Evolutionary conservation across 2,113 vertebrate species (phyloP), one percentile per base, ranked within the genome.

Genomic region (Crypturellus undulatus): DNA sequence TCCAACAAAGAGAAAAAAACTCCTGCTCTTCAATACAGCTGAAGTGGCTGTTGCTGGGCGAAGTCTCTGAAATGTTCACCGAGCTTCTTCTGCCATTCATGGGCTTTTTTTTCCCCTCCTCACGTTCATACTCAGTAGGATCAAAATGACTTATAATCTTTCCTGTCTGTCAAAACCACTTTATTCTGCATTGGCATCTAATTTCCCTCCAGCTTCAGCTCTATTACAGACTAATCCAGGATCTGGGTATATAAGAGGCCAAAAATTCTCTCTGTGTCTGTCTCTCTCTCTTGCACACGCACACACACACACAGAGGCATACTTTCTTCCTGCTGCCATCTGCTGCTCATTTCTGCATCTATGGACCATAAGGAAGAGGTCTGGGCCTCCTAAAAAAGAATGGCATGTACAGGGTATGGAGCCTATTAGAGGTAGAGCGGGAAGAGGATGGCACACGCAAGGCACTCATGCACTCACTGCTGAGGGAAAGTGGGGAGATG

Each of bases 131-230:
- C 91, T 96, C 75, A 73, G 65, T 68, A 93, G 89, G 85, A 94
- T 89, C 88, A 89, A 94, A 97, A 93, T 92, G 18, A 86, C 79
- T 94, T 92, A 45, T 96, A 97, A 97, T 96, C 94, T 95, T 95
- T 89, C 80, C 85, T 97, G 92, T 87, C 91, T 96, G 92, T 97
- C 95, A 96, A 93, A 97, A 95, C 76, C 84, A 90, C 77, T 97
- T 96, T 87, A 87, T 95, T 96, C 90, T 95, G 86, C 91, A 88
- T 68, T 90, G 94, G 70, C 84, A 93, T 94, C 95, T 94, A 88
- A 95, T 96, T 97, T 97, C 88, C 87, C 92, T 95, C 90, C 84
- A 95, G 94, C 91, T 91, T 89, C 90, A 93, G 90, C 76, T 95
- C 93, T 91, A 72, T 95, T 91, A 92, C 92, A 94, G 93, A 79